Percentiles rank a stretch among this genome's conserved stretches.
Evolutionary conservation across 2,113 vertebrate species (phyloP).

Genomic region (Xiphias gladius): DNA sequence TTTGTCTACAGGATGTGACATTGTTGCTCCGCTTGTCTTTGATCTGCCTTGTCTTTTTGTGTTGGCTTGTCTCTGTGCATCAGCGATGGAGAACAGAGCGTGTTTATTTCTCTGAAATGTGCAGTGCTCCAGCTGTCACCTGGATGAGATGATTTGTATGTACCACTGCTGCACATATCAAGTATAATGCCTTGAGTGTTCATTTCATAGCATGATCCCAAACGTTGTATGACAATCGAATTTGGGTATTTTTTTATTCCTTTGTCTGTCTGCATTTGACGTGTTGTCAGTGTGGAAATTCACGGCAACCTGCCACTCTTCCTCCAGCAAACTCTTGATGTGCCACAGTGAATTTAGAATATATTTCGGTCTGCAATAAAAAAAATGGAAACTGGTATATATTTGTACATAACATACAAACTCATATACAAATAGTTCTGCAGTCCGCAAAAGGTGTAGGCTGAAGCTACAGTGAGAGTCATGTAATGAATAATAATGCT

Average conservation of each 20-base stretch:
- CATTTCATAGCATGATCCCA: constrained; percentile 58
- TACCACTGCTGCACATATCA: constrained; percentile 37
- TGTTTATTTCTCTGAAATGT: constrained; percentile 55
- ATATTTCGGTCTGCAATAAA: too few species aligned
- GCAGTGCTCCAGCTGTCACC: constrained; percentile 58
- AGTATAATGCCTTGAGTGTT: constrained; percentile 60
- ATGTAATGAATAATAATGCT: constrained; percentile 78
- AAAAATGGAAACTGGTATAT: too few species aligned
- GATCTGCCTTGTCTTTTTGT: constrained; percentile 49
- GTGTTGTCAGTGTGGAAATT: constrained; percentile 71
- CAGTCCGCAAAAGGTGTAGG: too few species aligned
- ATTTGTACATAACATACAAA: too few species aligned
- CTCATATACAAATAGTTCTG: too few species aligned
- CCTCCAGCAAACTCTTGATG: constrained; percentile 73
- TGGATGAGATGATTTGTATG: constrained; percentile 69
- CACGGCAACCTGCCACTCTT: constrained; percentile 69
- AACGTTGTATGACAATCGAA: constrained; percentile 53
- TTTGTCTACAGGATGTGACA: constrained; percentile 64
- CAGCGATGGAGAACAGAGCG: constrained; percentile 34
- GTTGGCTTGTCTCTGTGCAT: constrained; percentile 53
- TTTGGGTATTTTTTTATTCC: constrained; percentile 64
- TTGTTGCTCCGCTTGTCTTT: constrained; percentile 51
- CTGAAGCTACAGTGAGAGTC: constrained; percentile 23
- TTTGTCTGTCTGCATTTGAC: constrained; percentile 72
- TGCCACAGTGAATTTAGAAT: constrained; percentile 55